Evolutionary conservation across 2,113 vertebrate genomes (phyloP).

Genomic region (Lagopus leucura): DNA sequence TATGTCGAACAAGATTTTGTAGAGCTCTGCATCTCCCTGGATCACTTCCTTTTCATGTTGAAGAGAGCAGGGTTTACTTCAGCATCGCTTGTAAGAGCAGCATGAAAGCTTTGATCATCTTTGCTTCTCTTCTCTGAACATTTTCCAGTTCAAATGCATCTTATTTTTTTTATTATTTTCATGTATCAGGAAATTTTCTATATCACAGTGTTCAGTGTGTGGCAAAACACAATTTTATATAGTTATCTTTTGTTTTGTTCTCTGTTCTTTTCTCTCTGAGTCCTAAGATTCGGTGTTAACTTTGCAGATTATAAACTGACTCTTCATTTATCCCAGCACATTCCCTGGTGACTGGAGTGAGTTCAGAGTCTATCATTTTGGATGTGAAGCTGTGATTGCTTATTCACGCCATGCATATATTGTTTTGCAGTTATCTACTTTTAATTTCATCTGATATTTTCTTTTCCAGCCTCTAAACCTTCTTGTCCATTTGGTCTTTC

Average conservation of each 20-base stretch:
- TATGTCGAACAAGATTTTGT: background rate
- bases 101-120: background rate
- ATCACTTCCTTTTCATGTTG: background rate
- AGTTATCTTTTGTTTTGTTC: background rate
- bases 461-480: background rate
- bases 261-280: background rate
- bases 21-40: background rate
- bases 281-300: background rate
- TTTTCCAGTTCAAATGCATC: too few species aligned
- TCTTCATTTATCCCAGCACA: background rate
- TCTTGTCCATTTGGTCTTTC: background rate
- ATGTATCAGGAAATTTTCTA: too few species aligned
- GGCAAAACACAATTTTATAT: fast-evolving
- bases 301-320: background rate
- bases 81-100: background rate
- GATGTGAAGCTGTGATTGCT: background rate
- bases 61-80: background rate
- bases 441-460: background rate
- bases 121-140: too few species aligned
- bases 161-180: too few species aligned
- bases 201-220: background rate
- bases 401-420: fast-evolving
- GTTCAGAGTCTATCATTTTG: background rate
- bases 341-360: background rate
- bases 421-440: background rate